Evolutionary conservation across 1,140 invertebrate genomes (phyloP).

Genomic region (Cydia pomonella): DNA sequence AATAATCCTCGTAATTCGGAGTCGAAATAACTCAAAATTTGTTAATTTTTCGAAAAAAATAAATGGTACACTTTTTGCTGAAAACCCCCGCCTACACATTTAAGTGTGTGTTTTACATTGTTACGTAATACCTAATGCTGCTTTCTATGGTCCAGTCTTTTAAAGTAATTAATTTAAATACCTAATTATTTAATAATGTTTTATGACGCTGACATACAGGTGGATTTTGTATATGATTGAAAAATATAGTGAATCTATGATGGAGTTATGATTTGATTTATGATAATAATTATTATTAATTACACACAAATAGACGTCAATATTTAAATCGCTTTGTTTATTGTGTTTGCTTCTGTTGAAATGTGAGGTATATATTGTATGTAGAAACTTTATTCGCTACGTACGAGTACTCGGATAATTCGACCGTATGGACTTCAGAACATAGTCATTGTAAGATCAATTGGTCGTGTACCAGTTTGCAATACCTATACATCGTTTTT

Average conservation of each 20-base stretch:
- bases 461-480: not conserved
- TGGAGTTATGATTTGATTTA: too few relatives aligned
- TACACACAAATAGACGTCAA: not conserved
- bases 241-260: not conserved
- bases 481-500: too few relatives aligned
- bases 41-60: too few relatives aligned
- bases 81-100: too few relatives aligned
- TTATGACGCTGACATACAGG: not conserved
- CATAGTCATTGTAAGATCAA: not conserved
- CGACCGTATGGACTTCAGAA: not conserved
- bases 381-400: not conserved
- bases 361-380: not conserved
- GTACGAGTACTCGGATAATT: not conserved
- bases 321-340: not conserved
- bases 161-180: too few relatives aligned
- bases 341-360: not conserved
- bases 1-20: too few relatives aligned
- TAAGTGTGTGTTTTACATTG: too few relatives aligned
- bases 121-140: slow-evolving; percentile 20
- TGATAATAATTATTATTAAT: too few relatives aligned
- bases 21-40: too few relatives aligned
- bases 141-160: not conserved
- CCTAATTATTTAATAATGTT: not conserved
- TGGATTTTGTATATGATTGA: not conserved
- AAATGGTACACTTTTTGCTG: too few relatives aligned